Evolutionary conservation across 2,113 vertebrate species (phyloP), one percentile per base, ranked within the genome.

Genomic region (Donacobius atricapilla): DNA sequence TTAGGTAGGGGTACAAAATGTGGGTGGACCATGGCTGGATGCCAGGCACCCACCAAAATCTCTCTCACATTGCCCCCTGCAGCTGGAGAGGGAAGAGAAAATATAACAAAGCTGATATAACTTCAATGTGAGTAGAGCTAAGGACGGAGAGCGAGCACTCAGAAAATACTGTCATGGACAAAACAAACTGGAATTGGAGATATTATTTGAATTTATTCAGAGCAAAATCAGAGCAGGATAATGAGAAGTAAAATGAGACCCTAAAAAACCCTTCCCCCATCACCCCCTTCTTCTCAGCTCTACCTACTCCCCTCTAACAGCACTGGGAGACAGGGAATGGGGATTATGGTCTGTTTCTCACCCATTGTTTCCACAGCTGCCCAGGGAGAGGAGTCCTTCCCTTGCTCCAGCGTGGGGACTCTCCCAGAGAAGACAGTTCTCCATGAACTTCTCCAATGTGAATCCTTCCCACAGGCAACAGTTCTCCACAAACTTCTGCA

Each of bases 361-460:
- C 17, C 3, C 23, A 11, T 6, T 21, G 9, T 14, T 63, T 27
- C 27, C 53, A 7, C 10, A 7, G 21, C 39, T 63, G 17, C 47
- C 7, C 33, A 53, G 16, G 11, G 16, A 37, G 17, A 45, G 4
- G 16, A 37, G 16, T 31, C 33, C 13, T 63, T 45, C 25, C 17
- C 37, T 19, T 37, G 33, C 37, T 83, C 8, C 47, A 44, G 12
- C 0, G 0, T 51, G 45, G 20, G 7, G 19, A 3, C 24, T 2
- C 10, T 70, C 24, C 31, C 31, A 42, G 15, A 16, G 20, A 24
- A 70, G 31, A 44, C 21, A 25, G 8, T 6, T 42, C 19, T 60
- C 11, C 30, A 23, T 40, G 3, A 58, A 37, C 16, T 66, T 47
- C 40, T 66, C 21, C n/a, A 45, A 0, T 25, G 13, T 31, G 27